phyloP scores from a whole-genome alignment of 2,888 invertebrate species.

The Geophilus truncorum region DNA sequence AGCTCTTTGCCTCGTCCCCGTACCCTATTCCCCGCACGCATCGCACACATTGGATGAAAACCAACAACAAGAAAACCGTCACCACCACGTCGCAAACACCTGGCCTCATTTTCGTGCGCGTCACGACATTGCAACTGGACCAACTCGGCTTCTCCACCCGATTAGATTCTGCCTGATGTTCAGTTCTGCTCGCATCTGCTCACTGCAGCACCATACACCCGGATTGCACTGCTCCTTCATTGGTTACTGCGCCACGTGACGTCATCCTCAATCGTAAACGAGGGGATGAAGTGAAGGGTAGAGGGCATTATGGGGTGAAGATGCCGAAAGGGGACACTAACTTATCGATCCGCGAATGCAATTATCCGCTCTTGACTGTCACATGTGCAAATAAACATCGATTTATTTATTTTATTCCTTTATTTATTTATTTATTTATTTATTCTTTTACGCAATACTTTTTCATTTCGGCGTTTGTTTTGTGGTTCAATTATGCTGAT shows the following conservation, averaged over 20 bases:
- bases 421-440: neutral
- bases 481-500: too few relatives aligned
- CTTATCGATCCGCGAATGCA: neutral
- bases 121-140: constrained; percentile 4
- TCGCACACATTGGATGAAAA: neutral
- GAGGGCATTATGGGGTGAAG: neutral
- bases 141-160: constrained; percentile 17
- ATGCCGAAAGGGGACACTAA: neutral
- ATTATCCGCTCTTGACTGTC: neutral
- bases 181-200: constrained; percentile 22
- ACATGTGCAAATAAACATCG: neutral
- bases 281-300: constrained; percentile 3
- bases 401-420: too few relatives aligned
- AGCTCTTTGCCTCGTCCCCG: neutral
- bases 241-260: constrained; percentile 27
- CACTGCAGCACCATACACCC: constrained; percentile 5
- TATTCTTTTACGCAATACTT: too few relatives aligned
- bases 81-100: constrained; percentile 16
- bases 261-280: neutral
- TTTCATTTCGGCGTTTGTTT: neutral
- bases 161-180: constrained; percentile 25
- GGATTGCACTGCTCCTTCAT: neutral
- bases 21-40: neutral
- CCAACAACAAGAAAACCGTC: neutral
- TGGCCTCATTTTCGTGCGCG: constrained; percentile 1